phyloP scores from a whole-genome alignment of 2,113 vertebrate genomes.

The Sebastes schlegelii region DNA sequence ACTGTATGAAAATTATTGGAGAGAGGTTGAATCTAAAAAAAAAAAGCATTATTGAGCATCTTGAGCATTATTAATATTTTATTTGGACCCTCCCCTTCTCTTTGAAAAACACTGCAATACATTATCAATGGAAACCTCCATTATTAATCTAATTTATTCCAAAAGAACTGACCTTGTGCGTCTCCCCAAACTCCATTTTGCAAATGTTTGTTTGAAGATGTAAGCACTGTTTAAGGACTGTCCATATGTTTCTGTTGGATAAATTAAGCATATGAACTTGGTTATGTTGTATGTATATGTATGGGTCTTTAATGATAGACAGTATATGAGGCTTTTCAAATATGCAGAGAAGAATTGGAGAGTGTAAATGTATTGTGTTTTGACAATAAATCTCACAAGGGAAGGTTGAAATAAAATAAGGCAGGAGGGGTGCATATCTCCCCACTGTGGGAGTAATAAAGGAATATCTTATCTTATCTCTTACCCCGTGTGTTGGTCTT shows the following conservation, averaged over 20 bases:
- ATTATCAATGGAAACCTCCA: not conserved
- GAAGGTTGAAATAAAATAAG: no score
- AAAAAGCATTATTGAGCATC: no score
- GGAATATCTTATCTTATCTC: no score
- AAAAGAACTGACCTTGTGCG: no score
- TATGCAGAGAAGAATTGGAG: no score
- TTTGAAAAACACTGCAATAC: not conserved
- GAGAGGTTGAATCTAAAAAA: not conserved
- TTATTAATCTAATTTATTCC: not conserved
- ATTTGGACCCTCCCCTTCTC: not conserved
- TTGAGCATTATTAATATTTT: not conserved
- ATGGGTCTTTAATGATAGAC: not conserved
- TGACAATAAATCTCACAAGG: not conserved
- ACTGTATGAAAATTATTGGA: not conserved
- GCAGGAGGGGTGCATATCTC: no score
- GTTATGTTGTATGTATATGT: not conserved
- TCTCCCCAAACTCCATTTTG: not conserved
- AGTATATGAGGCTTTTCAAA: not conserved
- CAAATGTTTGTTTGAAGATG: not conserved
- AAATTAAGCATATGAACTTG: not conserved
- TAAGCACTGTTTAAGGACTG: not conserved
- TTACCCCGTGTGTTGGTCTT: no score
- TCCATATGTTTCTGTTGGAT: not conserved
- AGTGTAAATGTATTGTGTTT: no score
- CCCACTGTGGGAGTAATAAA: not conserved